These are phyloP conservation scores for Aptenodytes forsteri DNA, from an alignment of 2,113 vertebrate species.

Conservation along the genomic window DNA sequence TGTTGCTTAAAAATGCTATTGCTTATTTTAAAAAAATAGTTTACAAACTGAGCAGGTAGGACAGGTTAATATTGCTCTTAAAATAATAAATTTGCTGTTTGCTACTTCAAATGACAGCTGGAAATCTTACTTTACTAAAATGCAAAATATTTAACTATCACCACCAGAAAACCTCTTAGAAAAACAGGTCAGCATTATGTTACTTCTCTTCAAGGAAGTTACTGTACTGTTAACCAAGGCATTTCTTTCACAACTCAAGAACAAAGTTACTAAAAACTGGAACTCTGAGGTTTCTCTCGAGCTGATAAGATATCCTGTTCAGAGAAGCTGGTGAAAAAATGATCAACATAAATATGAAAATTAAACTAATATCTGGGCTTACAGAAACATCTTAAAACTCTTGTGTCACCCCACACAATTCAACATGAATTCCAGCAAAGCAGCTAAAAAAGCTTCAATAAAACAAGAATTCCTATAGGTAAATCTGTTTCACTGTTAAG, in stretches of 20 bases:
- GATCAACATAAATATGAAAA: not conserved
- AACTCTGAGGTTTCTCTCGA: slow-evolving; percentile 4
- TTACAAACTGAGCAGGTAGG: not conserved
- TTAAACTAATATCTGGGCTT: not conserved
- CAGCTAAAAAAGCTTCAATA: not conserved
- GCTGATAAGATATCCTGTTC: not conserved
- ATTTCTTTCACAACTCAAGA: slow-evolving; percentile 46
- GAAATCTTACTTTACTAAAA: not conserved
- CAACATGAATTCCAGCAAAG: not conserved
- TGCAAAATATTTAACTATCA: not conserved
- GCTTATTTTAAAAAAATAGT: not conserved
- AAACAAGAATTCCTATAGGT: not conserved
- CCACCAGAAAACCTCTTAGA: not conserved
- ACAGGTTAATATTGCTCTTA: not conserved
- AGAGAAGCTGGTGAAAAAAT: not conserved
- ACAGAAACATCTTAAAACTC: not conserved
- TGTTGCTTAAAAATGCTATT: not conserved
- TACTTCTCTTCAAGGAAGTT: slow-evolving; percentile 2
- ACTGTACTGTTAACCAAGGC: not conserved
- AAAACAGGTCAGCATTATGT: not conserved
- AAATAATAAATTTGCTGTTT: not conserved
- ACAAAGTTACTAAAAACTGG: slow-evolving; percentile 12
- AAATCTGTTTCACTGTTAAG: not conserved
- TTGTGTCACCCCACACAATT: not conserved
- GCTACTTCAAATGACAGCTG: not conserved